Conservation (phyloP, 1,140 invertebrate genomes). For the Pseudomyrmex flavicornis region DNA sequence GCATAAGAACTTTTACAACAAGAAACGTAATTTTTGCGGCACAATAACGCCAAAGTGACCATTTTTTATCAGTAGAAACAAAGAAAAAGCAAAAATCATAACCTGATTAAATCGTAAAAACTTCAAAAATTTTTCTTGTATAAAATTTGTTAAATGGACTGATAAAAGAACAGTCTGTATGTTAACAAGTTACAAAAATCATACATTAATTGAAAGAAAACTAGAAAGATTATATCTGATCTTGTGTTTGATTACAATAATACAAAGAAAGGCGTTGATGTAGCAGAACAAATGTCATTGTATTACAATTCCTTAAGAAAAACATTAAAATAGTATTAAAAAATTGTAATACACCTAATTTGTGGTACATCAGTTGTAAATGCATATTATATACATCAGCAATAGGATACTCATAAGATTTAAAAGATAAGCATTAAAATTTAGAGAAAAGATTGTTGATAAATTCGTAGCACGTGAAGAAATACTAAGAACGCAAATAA, state of each 20-base stretch:
- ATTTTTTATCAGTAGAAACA: constrained; percentile 45
- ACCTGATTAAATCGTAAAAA: constrained; percentile 12
- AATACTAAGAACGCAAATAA: constrained; percentile 28
- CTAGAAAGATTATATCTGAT: constrained; percentile 15
- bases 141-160: constrained; percentile 53
- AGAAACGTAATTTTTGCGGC: constrained; percentile 41
- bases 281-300: constrained; percentile 37
- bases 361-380: constrained; percentile 24
- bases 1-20: constrained; percentile 27
- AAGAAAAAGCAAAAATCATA: constrained; percentile 30
- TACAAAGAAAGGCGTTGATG: constrained; percentile 45
- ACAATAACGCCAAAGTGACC: constrained; percentile 30
- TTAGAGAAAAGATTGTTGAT: constrained; percentile 35
- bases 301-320: constrained; percentile 58
- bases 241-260: constrained; percentile 42
- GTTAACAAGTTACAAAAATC: constrained; percentile 45
- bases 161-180: constrained; percentile 44
- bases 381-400: constrained; percentile 23
- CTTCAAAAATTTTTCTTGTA: constrained; percentile 26
- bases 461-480: constrained; percentile 30
- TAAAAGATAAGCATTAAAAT: constrained; percentile 43
- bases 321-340: constrained; percentile 44
- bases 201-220: constrained; percentile 43
- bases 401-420: constrained; percentile 14
- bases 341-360: constrained; percentile 33